phyloP scores from a whole-genome alignment of 1,140 invertebrate species.

The Hycleus phaleratus region DNA sequence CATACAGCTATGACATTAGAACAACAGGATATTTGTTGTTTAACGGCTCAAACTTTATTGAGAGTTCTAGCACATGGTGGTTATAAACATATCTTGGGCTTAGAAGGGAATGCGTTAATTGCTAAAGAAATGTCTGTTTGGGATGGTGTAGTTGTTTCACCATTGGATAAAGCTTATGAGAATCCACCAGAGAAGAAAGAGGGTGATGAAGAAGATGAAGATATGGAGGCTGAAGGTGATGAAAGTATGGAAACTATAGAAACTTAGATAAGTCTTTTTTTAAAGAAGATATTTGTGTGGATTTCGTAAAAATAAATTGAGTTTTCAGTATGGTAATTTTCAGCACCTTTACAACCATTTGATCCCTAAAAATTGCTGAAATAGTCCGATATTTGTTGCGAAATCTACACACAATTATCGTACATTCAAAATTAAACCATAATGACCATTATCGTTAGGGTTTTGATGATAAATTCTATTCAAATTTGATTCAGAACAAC shows the following conservation, averaged over 20 bases:
- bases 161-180: constrained; percentile 85
- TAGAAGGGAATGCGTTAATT: constrained; percentile 60
- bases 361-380: too few relatives aligned
- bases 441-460: too few relatives aligned
- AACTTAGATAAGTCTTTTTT: constrained; percentile 2
- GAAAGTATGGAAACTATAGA: constrained; percentile 41
- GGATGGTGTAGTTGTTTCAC: constrained; percentile 90
- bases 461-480: too few relatives aligned
- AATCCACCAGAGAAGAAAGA: constrained; percentile 47
- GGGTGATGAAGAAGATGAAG: constrained; percentile 45
- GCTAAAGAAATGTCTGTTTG: constrained; percentile 84
- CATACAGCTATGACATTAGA: constrained; percentile 89
- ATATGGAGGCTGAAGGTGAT: constrained; percentile 46
- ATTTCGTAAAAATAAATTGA: neutral
- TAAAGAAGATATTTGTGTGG: neutral
- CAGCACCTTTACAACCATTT: too few relatives aligned
- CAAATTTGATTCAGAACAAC: too few relatives aligned
- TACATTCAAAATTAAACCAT: too few relatives aligned
- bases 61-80: constrained; percentile 87
- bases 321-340: neutral
- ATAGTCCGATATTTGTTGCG: too few relatives aligned
- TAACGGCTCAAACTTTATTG: constrained; percentile 80
- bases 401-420: too few relatives aligned
- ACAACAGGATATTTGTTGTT: constrained; percentile 89
- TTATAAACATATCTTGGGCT: constrained; percentile 80